These are phyloP conservation scores for Tetheella fluctuosa DNA, from an alignment of 2,888 invertebrate genomes.

Conservation along the genomic window DNA sequence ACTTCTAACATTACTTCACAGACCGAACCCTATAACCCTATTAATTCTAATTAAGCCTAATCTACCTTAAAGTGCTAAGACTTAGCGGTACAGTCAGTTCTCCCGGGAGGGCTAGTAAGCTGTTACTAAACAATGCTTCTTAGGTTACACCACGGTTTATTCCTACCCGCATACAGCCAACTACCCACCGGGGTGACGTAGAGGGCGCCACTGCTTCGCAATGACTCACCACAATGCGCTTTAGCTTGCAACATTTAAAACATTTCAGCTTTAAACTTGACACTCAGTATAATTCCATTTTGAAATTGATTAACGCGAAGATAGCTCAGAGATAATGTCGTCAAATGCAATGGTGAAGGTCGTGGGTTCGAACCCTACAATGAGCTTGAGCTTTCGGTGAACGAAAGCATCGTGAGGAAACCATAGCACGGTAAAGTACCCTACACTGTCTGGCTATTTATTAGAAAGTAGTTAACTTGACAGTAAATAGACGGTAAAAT, in stretches of 20 bases:
- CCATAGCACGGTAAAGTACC: no score
- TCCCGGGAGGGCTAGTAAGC: conserved; percentile 31
- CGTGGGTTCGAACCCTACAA: no score
- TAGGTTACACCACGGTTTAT: conserved; percentile 34
- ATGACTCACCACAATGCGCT: conserved; percentile 18
- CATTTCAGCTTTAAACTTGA: neutral
- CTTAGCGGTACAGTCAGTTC: conserved; percentile 17
- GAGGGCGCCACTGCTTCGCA: conserved; percentile 4
- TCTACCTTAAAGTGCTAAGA: conserved; percentile 31
- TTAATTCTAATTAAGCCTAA: conserved; percentile 37
- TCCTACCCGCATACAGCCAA: conserved; percentile 43
- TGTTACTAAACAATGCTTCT: conserved; percentile 47
- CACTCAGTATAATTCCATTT: no score
- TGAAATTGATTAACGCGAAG: no score
- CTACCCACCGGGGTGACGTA: conserved; percentile 21
- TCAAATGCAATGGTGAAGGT: no score
- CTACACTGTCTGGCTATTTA: no score
- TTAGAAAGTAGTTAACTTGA: no score
- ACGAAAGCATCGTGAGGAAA: no score
- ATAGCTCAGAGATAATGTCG: no score
- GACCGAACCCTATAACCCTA: conserved; percentile 20
- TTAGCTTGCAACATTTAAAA: neutral
- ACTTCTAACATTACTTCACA: neutral
- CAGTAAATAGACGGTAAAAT: no score
- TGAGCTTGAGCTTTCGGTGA: no score